Evolutionary conservation across 2,113 vertebrate species (phyloP).

Genomic region (Daubentonia madagascariensis): DNA sequence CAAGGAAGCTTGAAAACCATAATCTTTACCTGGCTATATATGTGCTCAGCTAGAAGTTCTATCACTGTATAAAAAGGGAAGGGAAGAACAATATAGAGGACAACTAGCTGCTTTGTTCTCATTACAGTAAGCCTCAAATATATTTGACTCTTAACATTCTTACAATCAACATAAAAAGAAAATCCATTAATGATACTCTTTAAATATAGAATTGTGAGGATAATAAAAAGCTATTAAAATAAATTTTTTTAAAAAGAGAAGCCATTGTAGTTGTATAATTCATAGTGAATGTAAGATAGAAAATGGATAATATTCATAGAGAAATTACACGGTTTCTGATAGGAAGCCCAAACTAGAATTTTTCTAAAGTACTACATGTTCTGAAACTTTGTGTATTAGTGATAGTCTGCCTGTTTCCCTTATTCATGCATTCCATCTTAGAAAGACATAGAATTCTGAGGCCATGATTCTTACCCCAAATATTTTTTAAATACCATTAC

Average conservation of each 20-base stretch:
- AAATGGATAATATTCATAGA: neutral
- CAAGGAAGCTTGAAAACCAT: neutral
- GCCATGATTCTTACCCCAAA: neutral
- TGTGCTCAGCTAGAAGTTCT: neutral
- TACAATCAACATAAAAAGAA: neutral
- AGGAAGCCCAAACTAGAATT: neutral
- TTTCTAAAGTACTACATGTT: neutral
- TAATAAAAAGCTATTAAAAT: neutral
- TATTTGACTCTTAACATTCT: neutral
- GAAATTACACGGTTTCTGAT: neutral
- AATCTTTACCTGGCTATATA: neutral
- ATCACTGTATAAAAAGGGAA: neutral
- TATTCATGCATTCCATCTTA: neutral
- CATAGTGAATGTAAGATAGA: neutral
- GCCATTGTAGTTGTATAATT: neutral
- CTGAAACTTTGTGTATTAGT: neutral
- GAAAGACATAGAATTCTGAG: neutral
- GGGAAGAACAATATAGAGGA: neutral
- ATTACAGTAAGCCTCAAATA: neutral
- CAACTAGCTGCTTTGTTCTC: neutral
- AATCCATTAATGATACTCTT: neutral
- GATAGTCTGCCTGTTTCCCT: neutral
- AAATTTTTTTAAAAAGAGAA: neutral
- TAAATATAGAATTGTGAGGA: neutral
- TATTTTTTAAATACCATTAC: neutral